A percentile compares a stretch with the other conserved stretches of the same genome.
Conservation (phyloP, 2,113 vertebrate genomes). For the Mus spicilegus region DNA sequence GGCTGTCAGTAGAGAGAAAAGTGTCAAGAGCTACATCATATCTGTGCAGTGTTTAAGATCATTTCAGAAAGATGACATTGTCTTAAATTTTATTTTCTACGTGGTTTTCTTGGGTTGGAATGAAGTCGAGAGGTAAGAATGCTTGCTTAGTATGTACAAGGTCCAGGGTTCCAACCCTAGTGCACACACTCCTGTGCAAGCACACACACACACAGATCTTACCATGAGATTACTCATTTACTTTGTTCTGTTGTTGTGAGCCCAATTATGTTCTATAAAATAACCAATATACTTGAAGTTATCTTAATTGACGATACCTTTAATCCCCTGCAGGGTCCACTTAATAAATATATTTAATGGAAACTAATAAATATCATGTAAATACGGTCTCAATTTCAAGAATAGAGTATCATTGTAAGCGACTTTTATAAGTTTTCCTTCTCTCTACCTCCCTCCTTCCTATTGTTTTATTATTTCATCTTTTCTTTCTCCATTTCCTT, state of each 20-base stretch:
- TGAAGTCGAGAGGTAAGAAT: neutral
- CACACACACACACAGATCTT: neutral
- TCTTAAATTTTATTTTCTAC: constrained; percentile 29
- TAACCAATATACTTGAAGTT: neutral
- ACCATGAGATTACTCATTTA: neutral
- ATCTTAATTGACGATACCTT: neutral
- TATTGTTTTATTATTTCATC: neutral
- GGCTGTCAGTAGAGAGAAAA: neutral
- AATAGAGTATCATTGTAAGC: neutral
- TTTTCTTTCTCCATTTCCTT: neutral
- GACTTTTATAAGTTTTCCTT: neutral
- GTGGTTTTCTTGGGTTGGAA: neutral
- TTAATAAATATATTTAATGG: constrained; percentile 10
- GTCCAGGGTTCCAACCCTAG: neutral
- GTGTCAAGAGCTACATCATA: neutral
- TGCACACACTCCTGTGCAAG: rapidly evolving
- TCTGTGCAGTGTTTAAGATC: neutral
- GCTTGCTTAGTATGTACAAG: neutral
- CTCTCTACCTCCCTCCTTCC: neutral
- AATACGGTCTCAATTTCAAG: neutral
- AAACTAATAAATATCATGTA: neutral
- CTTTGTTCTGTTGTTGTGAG: constrained; percentile 47
- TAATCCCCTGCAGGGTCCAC: neutral
- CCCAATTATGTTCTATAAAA: constrained; percentile 8
- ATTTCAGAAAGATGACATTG: neutral